Percentiles rank a stretch among this genome's conserved stretches.
These are phyloP conservation scores for Hypocryptadius cinnamomeus DNA, from an alignment of 2,113 vertebrate genomes.

Conservation along the genomic window DNA sequence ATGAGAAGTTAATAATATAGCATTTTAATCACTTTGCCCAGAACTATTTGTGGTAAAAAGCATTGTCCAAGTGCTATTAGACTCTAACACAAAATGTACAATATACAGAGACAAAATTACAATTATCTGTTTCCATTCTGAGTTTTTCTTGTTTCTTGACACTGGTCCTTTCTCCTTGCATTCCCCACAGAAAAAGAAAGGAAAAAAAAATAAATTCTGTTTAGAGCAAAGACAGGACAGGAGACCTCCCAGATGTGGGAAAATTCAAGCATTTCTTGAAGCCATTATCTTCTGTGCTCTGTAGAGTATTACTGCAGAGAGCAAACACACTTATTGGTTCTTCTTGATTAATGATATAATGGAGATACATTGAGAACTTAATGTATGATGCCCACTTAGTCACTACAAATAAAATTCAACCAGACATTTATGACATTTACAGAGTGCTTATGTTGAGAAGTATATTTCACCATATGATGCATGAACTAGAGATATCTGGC, in stretches of 20 bases:
- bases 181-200: neutral
- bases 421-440: neutral
- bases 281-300: neutral
- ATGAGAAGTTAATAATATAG: neutral
- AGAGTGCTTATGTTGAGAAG: neutral
- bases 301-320: neutral
- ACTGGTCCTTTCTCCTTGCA: neutral
- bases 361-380: neutral
- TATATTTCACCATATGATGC: neutral
- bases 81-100: neutral
- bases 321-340: neutral
- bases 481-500: neutral
- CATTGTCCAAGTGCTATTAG: neutral
- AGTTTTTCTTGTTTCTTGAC: neutral
- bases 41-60: neutral
- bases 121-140: neutral
- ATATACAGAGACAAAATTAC: neutral
- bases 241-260: neutral
- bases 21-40: neutral
- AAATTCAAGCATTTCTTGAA: neutral
- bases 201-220: neutral
- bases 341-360: neutral
- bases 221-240: neutral
- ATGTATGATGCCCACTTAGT: neutral
- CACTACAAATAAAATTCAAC: neutral